These are phyloP conservation scores for Panthera tigris DNA, from an alignment of 2,113 vertebrate species.

Conservation along the genomic window DNA sequence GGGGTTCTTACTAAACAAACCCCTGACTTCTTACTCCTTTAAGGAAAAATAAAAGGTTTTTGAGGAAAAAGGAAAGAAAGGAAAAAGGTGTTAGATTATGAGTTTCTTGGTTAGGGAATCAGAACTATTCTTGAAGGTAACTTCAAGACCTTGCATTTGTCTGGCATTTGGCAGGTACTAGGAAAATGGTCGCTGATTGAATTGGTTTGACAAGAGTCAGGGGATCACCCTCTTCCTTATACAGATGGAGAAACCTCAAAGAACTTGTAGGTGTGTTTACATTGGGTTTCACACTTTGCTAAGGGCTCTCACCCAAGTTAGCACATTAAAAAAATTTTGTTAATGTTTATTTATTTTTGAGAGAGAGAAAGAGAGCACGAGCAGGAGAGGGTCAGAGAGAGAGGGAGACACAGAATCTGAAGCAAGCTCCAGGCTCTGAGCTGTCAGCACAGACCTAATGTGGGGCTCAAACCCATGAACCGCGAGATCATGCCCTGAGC, in stretches of 20 bases:
- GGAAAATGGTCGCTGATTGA: background rate
- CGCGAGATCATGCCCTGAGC: too few species aligned
- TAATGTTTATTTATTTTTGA: too few species aligned
- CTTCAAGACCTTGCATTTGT: background rate
- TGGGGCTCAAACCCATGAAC: too few species aligned
- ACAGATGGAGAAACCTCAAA: background rate
- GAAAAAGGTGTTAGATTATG: background rate
- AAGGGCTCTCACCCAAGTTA: background rate
- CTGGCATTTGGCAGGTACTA: background rate
- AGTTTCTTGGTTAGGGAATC: background rate
- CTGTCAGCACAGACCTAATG: too few species aligned
- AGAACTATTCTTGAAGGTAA: background rate
- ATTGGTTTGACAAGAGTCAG: background rate
- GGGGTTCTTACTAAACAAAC: conserved; percentile 22
- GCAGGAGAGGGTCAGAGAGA: too few species aligned
- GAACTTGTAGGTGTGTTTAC: background rate
- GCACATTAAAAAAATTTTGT: background rate
- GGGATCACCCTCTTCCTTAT: background rate
- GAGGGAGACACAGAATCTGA: too few species aligned
- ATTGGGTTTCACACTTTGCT: background rate
- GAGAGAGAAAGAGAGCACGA: too few species aligned
- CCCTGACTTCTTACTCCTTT: background rate
- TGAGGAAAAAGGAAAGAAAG: background rate
- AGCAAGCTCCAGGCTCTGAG: too few species aligned
- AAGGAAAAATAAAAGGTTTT: background rate